Evolutionary conservation across 2,888 invertebrate genomes (phyloP), one percentile per base, ranked within the genome.

Genomic region (Lasioglossum zephyrum): DNA sequence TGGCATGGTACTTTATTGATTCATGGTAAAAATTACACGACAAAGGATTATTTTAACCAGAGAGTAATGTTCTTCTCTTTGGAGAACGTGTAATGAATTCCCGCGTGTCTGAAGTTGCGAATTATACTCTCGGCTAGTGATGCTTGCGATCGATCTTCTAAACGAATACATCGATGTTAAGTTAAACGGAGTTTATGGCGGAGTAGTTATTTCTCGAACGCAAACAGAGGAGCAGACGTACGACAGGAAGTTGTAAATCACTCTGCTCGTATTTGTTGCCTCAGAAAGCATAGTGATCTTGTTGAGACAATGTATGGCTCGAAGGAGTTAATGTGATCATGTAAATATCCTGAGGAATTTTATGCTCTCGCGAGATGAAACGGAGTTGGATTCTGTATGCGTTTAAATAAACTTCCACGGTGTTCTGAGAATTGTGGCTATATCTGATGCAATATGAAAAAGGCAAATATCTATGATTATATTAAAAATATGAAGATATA

Each of bases 141-240:
- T 49, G 49, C 26, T 47, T 47, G 31, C 63, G 73, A 73, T 82
- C 73, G 53, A 36, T 57, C 36, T 60, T 26, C 39, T 41, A 41
- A 66, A 57, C 53, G 60, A 53, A 63, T 70, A 82, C 53, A 72
- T 76, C 72, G 75, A 63, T 70, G 83, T 84, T 73, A 66, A 73
- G 73, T 66, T 73, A 73, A 63, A 26, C 76, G 66, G 73, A 73
- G 76, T 84, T 77, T 66, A 66, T 36, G 47, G 53, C 41, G 53
- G 26, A 39, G 44, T 63, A 72, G 76, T 82, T 73, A 66, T 83
- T 77, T 72, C 22, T 44, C n/a, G 82, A 72, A 77, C 66, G 63
- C 76, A 75, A 84, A 73, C 73, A 83, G 84, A 63, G 16, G 44
- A 41, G 75, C 66, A 18, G 63, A 73, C 11, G 73, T 44, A 69